Percentiles rank a stretch among this genome's conserved stretches.
Evolutionary conservation across 2,888 invertebrate species (phyloP).

Genomic region (Hylaea fasciaria): DNA sequence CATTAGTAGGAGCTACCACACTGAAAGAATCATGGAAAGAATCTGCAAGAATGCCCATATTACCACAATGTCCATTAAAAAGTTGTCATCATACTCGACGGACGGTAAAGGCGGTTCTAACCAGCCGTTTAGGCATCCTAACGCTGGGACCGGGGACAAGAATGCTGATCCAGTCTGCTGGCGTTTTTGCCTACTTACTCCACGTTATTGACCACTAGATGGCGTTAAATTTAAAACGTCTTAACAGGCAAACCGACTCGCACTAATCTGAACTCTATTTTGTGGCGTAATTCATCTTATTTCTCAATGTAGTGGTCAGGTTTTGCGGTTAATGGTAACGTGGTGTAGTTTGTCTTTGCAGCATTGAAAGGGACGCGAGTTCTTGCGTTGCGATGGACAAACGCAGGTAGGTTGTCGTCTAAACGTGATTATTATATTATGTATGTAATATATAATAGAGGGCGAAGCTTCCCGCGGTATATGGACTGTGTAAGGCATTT

Average conservation of each 20-base stretch:
- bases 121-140: constrained; percentile 61
- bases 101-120: constrained; percentile 55
- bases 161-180: constrained; percentile 74
- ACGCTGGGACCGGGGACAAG: constrained; percentile 59
- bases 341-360: constrained; percentile 25
- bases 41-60: constrained; percentile 23
- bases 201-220: constrained; percentile 69
- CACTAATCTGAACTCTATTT: neutral
- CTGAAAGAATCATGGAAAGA: constrained; percentile 4
- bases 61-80: constrained; percentile 32
- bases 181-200: constrained; percentile 73
- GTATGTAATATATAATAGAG: constrained; percentile 21
- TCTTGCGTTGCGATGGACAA: constrained; percentile 37
- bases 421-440: constrained; percentile 32
- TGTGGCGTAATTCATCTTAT: neutral
- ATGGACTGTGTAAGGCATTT: constrained; percentile 23
- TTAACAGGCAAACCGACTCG: constrained; percentile 36
- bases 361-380: constrained; percentile 41
- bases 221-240: constrained; percentile 10
- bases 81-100: constrained; percentile 27
- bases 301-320: constrained; percentile 5
- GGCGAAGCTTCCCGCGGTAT: too few species aligned
- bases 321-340: constrained; percentile 16
- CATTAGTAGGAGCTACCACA: constrained; percentile 15
- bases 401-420: constrained; percentile 39